Conservation (phyloP, 2,888 invertebrate species). For the Apotomis betuletana region DNA sequence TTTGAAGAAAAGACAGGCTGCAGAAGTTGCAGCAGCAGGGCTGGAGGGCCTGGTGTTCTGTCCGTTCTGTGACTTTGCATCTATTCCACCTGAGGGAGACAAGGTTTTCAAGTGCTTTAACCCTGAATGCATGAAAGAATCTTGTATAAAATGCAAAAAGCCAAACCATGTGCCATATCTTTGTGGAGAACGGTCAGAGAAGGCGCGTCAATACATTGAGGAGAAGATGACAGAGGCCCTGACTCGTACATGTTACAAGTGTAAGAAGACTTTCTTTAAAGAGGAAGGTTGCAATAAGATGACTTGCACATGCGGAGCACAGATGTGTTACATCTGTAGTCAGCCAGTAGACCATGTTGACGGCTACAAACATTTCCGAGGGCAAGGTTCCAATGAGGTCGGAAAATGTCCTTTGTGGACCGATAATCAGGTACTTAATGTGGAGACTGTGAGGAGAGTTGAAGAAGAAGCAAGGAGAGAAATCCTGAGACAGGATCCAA, state of each 20-base stretch:
- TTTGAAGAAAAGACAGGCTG: slow-evolving; percentile 6
- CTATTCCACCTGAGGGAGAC: slow-evolving; percentile 8
- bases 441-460: background rate
- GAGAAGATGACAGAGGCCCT: slow-evolving; percentile 12
- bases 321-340: slow-evolving; percentile 7
- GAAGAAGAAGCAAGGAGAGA: slow-evolving; percentile 2
- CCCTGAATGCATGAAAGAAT: slow-evolving; percentile 15
- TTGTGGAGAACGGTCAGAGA: background rate
- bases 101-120: slow-evolving; percentile 5
- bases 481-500: background rate
- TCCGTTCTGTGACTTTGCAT: slow-evolving; percentile 11
- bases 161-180: slow-evolving; percentile 3
- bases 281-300: slow-evolving; percentile 11
- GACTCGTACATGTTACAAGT: slow-evolving; percentile 4
- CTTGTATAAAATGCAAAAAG: slow-evolving; percentile 5
- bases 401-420: slow-evolving; percentile 5
- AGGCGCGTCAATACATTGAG: slow-evolving; percentile 5
- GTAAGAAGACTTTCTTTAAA: slow-evolving; percentile 1
- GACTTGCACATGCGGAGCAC: slow-evolving; percentile 1
- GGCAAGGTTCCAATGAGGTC: background rate
- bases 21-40: background rate
- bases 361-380: background rate
- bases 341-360: background rate
- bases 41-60: slow-evolving; percentile 5
- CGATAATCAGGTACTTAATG: background rate